Conservation (phyloP, 1,140 invertebrate genomes). For the Armadillidium nasatum region DNA sequence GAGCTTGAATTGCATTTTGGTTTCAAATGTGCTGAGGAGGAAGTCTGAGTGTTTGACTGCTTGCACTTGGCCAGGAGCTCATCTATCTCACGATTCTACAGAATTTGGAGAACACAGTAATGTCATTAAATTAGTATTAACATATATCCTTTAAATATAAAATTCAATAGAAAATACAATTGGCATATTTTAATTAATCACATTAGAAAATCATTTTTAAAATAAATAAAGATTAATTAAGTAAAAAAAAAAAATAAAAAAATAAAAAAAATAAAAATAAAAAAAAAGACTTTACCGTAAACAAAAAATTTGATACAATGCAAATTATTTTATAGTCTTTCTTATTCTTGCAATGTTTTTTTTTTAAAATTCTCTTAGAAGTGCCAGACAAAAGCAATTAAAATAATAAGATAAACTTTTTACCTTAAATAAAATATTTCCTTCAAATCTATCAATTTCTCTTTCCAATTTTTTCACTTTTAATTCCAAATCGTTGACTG, state of each 20-base stretch:
- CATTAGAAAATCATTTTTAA: too few relatives aligned
- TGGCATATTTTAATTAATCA: too few relatives aligned
- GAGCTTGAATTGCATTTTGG: neutral
- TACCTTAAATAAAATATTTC: neutral
- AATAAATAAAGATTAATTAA: too few relatives aligned
- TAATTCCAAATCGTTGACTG: neutral
- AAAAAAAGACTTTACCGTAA: too few relatives aligned
- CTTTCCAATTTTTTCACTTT: neutral
- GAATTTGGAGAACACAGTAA: neutral
- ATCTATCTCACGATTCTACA: neutral
- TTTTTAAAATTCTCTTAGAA: neutral
- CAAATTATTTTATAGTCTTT: too few relatives aligned
- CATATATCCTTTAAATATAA: too few relatives aligned
- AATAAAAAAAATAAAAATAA: too few relatives aligned
- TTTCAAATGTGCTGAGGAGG: neutral
- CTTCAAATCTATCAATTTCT: neutral
- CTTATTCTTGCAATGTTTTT: too few relatives aligned
- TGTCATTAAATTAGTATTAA: too few relatives aligned
- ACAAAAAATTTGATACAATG: too few relatives aligned
- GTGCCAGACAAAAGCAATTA: neutral
- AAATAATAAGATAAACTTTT: neutral
- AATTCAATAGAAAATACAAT: too few relatives aligned
- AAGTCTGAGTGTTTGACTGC: neutral
- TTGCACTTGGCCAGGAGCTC: neutral
- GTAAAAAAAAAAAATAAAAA: too few relatives aligned